Percentiles rank a stretch among this genome's conserved stretches.
Conservation (phyloP, 2,797 vertebrate species). For the Parauchenoglanis ngamensis region DNA sequence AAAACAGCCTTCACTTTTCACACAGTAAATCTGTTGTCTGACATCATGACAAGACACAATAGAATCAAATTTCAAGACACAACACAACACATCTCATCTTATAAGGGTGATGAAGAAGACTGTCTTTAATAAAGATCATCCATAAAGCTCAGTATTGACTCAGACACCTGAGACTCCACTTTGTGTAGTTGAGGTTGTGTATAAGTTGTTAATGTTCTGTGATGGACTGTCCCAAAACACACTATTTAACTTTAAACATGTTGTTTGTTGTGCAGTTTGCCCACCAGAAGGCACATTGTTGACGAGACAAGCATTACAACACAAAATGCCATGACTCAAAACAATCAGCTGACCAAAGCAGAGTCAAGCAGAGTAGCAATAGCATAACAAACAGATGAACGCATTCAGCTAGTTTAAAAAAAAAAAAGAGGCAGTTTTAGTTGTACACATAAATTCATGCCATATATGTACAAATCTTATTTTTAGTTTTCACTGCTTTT, state of each 20-base stretch:
- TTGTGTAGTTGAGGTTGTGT: no score
- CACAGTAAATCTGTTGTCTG: no score
- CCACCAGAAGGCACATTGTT: background rate
- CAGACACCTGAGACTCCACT: background rate
- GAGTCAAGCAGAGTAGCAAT: no score
- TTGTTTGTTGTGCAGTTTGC: no score
- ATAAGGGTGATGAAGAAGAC: background rate
- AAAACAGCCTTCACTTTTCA: background rate
- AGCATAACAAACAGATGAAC: no score
- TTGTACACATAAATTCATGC: no score
- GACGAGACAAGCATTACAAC: background rate
- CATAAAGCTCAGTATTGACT: background rate
- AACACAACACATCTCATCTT: background rate
- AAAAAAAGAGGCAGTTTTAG: no score
- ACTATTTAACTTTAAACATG: background rate
- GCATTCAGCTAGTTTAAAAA: no score
- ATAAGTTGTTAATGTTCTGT: background rate
- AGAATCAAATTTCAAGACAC: background rate
- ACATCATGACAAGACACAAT: background rate
- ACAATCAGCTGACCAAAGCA: no score
- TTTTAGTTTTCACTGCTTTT: no score
- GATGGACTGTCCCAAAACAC: background rate
- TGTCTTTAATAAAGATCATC: background rate
- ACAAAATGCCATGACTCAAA: no score
- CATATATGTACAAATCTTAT: no score